phyloP scores from a whole-genome alignment of 2,113 vertebrate species.

The Erpornis zantholeuca region DNA sequence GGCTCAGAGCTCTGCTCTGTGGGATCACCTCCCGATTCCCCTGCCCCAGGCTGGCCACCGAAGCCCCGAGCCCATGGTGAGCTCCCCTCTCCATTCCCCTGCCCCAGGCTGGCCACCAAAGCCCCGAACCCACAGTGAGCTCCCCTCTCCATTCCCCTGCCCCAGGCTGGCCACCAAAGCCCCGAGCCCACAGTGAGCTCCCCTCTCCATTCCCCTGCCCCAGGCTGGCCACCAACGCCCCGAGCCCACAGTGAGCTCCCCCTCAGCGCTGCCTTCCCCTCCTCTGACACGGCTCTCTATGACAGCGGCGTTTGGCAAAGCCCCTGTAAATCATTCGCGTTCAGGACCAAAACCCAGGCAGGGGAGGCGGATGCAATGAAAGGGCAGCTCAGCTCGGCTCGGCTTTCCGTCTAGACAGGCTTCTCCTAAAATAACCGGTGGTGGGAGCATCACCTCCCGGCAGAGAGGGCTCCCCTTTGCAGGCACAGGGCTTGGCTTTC shows the following conservation, averaged over 20 bases:
- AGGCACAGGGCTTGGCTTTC: neutral
- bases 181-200: neutral
- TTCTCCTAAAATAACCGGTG: conserved; percentile 2
- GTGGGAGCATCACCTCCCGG: neutral
- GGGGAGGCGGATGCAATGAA: conserved; percentile 20
- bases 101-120: too few relatives aligned
- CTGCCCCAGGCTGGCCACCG: neutral
- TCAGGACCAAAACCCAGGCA: neutral
- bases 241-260: neutral
- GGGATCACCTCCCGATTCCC: neutral
- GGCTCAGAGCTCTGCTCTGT: neutral
- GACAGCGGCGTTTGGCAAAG: neutral
- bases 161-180: neutral
- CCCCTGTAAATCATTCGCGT: neutral
- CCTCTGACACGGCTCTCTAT: neutral
- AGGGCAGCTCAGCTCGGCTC: conserved; percentile 25
- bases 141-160: neutral
- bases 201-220: neutral
- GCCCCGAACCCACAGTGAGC: fast-evolving
- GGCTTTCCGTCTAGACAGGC: conserved; percentile 25
- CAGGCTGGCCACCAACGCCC: neutral
- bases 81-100: neutral
- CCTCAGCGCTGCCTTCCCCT: neutral
- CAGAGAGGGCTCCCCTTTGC: neutral
- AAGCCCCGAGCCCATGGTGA: fast-evolving